Percentiles rank a stretch among this genome's conserved stretches.
Evolutionary conservation across 37 sponge, comb jelly and placozoan species (phyloP).

Genomic region (Dysidea cf. avara): DNA sequence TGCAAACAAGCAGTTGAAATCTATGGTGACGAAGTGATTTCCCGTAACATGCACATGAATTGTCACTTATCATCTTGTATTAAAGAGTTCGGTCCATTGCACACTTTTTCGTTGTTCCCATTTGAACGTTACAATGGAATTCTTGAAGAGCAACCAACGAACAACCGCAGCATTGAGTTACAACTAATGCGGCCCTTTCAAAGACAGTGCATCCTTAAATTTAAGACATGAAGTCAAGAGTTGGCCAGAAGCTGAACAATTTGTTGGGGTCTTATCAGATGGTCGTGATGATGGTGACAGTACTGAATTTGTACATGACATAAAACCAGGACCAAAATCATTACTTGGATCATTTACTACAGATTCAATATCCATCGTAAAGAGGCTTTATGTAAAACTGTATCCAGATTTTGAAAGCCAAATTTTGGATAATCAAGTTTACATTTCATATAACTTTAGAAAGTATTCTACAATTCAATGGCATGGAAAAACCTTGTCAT

Average conservation of each 20-base stretch:
- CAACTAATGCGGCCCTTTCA: conserved; percentile 25
- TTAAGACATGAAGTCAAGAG: not conserved
- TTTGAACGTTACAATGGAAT: conserved; percentile 49
- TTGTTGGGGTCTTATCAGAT: not conserved
- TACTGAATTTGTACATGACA: not conserved
- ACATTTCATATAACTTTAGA: conserved; percentile 2
- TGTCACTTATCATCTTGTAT: conserved; percentile 30
- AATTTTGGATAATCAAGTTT: not conserved
- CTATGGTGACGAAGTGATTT: conserved; percentile 21
- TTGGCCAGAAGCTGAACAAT: not conserved
- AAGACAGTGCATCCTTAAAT: not conserved
- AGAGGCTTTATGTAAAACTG: conserved; percentile 1
- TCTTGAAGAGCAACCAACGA: conserved; percentile 16
- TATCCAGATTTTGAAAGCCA: not conserved
- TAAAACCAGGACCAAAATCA: conserved; percentile 5
- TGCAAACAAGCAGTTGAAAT: conserved; percentile 8
- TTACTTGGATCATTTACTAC: too few species aligned
- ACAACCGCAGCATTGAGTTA: conserved; percentile 28
- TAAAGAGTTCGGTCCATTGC: conserved; percentile 28
- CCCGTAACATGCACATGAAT: conserved; percentile 56
- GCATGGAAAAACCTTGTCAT: not conserved
- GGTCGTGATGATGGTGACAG: not conserved
- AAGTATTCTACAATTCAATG: conserved; percentile 5
- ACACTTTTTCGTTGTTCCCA: conserved; percentile 40
- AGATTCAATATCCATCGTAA: not conserved